Conservation (phyloP, 2,888 invertebrate species). For the Selenia dentaria region DNA sequence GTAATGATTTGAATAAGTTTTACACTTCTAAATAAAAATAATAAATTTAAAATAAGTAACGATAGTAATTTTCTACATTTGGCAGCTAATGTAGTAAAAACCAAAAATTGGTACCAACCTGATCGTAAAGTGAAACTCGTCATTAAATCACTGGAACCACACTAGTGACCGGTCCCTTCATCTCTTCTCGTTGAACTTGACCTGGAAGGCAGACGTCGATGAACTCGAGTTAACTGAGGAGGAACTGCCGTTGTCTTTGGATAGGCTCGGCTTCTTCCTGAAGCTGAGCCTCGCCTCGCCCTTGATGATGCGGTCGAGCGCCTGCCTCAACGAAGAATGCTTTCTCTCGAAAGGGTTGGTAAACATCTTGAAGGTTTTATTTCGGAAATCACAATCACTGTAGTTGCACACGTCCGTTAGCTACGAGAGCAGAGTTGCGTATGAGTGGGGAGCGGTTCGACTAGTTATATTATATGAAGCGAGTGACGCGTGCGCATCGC, state of each 20-base stretch:
- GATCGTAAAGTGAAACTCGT: slow-evolving; percentile 45
- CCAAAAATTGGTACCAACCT: slow-evolving; percentile 56
- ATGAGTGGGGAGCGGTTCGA: slow-evolving; percentile 43
- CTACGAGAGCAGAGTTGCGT: slow-evolving; percentile 40
- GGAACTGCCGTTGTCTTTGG: slow-evolving; percentile 56
- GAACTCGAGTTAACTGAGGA: slow-evolving; percentile 61
- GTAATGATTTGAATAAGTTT: too few species aligned
- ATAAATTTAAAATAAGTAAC: too few species aligned
- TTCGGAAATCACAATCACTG: slow-evolving; percentile 27
- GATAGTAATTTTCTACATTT: too few species aligned
- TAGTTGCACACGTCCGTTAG: slow-evolving; percentile 46
- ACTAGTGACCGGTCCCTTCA: slow-evolving; percentile 54
- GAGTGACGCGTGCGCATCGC: slow-evolving; percentile 38
- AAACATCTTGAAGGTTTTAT: slow-evolving; percentile 76
- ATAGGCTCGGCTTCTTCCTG: slow-evolving; percentile 58
- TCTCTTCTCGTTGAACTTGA: slow-evolving; percentile 60
- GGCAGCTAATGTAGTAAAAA: too few species aligned
- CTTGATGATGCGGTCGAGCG: slow-evolving; percentile 85
- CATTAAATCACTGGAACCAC: slow-evolving; percentile 61
- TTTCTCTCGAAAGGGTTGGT: slow-evolving; percentile 89
- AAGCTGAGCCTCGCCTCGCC: slow-evolving; percentile 75
- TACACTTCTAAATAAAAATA: too few species aligned
- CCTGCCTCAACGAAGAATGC: slow-evolving; percentile 87
- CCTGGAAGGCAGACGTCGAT: slow-evolving; percentile 45
- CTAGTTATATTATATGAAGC: slow-evolving; percentile 54